Percentiles rank a stretch among this genome's conserved stretches.
Evolutionary conservation across 1,140 invertebrate genomes (phyloP).

Genomic region (Atopsyche davidsoni): DNA sequence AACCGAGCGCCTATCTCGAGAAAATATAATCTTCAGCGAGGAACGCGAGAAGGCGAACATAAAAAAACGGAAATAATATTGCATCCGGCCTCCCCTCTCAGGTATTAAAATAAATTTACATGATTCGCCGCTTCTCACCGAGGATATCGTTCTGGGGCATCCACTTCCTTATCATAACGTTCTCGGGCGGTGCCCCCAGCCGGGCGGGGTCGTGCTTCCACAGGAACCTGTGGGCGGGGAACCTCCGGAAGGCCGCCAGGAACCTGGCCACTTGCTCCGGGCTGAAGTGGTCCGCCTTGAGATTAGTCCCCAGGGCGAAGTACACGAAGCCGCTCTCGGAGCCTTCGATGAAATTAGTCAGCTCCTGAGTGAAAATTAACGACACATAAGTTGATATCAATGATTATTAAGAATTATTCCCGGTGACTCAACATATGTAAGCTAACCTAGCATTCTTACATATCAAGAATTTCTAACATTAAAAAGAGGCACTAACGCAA

Average conservation of each 20-base stretch:
- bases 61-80: conserved; percentile 1
- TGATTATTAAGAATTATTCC: too few relatives aligned
- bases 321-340: conserved; percentile 41
- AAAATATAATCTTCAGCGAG: neutral
- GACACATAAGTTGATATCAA: neutral
- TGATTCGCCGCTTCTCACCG: conserved; percentile 32
- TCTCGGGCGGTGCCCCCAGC: conserved; percentile 36
- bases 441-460: too few relatives aligned
- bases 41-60: neutral
- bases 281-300: conserved; percentile 35
- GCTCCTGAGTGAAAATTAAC: conserved; percentile 17
- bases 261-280: conserved; percentile 33
- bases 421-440: too few relatives aligned
- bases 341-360: conserved; percentile 36
- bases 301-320: conserved; percentile 44
- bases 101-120: conserved; percentile 8
- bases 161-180: conserved; percentile 42
- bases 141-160: conserved; percentile 43
- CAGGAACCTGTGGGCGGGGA: conserved; percentile 38
- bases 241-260: conserved; percentile 35
- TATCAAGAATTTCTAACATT: too few relatives aligned
- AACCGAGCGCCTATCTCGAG: neutral
- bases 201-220: conserved; percentile 40
- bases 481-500: too few relatives aligned
- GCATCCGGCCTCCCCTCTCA: too few relatives aligned